These are phyloP conservation scores for Chrysogorgia sp. DNA, from an alignment of 92 coral and sea anemone species.

Conservation along the genomic window DNA sequence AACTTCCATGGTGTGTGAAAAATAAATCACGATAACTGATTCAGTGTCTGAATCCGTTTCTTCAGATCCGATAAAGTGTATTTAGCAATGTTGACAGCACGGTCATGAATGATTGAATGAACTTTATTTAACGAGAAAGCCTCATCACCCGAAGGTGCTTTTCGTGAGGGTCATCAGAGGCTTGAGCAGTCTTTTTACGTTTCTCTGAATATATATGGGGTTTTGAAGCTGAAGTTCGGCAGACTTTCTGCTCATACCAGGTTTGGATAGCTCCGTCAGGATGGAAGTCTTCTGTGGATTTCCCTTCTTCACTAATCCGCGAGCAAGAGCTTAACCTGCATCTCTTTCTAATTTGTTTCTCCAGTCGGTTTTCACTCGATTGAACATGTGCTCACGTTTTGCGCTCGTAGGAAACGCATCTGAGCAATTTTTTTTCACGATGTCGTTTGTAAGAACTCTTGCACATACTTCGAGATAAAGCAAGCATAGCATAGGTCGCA, in stretches of 20 bases:
- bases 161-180: too few relatives aligned
- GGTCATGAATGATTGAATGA: too few relatives aligned
- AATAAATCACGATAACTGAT: too few relatives aligned
- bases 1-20: too few relatives aligned
- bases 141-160: too few relatives aligned
- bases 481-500: background rate
- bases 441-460: slow-evolving; percentile 26
- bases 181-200: slow-evolving; percentile 1
- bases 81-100: slow-evolving; percentile 16
- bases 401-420: slow-evolving; percentile 40
- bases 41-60: background rate
- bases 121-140: too few relatives aligned
- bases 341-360: slow-evolving; percentile 41
- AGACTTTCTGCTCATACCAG: slow-evolving; percentile 27
- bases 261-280: slow-evolving; percentile 6
- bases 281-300: slow-evolving; percentile 22
- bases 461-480: slow-evolving; percentile 11
- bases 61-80: slow-evolving; percentile 9
- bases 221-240: slow-evolving; percentile 15
- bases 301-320: slow-evolving; percentile 48
- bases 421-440: slow-evolving; percentile 37
- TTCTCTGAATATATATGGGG: slow-evolving; percentile 13
- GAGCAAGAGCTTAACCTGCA: slow-evolving; percentile 38
- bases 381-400: slow-evolving; percentile 42
- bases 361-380: slow-evolving; percentile 55